phyloP scores from a whole-genome alignment of 2,797 vertebrate genomes.

The Thalassophryne amazonica region DNA sequence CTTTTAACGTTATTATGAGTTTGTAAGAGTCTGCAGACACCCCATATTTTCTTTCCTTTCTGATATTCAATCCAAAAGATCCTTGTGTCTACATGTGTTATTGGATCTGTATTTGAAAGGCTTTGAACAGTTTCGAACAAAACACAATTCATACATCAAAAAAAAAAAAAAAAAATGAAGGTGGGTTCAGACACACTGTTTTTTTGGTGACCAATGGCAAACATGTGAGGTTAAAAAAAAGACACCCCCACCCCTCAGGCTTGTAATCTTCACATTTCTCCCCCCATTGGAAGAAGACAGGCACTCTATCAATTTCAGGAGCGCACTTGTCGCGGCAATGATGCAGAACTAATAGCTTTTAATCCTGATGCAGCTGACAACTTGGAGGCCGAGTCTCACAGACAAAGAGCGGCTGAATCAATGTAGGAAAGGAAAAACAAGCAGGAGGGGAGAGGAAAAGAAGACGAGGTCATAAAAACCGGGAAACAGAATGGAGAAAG shows the following conservation, averaged over 20 bases:
- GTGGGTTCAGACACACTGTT: constrained; percentile 18
- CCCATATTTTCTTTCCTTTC: too few species aligned
- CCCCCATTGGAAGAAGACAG: constrained; percentile 62
- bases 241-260: constrained; percentile 31
- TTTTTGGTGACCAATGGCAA: constrained; percentile 46
- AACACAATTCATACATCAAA: constrained; percentile 19
- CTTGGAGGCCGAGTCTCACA: constrained; percentile 71
- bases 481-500: constrained; percentile 1
- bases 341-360: constrained; percentile 86
- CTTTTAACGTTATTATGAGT: too few species aligned
- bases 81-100: background rate
- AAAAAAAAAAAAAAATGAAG: constrained; percentile 40
- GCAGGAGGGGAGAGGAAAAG: background rate
- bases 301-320: constrained; percentile 81
- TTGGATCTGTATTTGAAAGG: background rate
- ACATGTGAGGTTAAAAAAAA: constrained; percentile 46
- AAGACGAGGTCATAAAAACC: background rate
- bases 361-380: constrained; percentile 85
- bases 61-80: background rate
- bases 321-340: constrained; percentile 80
- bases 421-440: constrained; percentile 44
- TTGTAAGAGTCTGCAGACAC: too few species aligned
- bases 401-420: constrained; percentile 77
- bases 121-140: constrained; percentile 14
- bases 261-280: constrained; percentile 55